Percentiles rank a stretch among this genome's conserved stretches.
Conservation (phyloP, 2,113 vertebrate genomes). For the Sylvilagus bachmani region DNA sequence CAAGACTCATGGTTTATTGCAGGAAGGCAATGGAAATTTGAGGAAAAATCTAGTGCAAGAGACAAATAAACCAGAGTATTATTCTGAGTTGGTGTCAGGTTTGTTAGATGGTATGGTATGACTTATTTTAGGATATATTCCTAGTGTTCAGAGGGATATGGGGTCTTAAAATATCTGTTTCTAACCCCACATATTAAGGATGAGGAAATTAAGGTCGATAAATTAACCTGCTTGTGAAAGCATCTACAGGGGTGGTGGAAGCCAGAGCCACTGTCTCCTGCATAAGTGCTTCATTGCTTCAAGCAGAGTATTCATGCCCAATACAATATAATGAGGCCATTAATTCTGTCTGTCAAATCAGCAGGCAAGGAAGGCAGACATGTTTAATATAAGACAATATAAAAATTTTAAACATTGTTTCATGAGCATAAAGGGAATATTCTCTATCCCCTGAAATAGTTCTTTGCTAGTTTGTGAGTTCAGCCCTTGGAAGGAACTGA, state of each 20-base stretch:
- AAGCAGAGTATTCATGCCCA: not conserved
- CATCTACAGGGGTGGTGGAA: not conserved
- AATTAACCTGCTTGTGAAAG: not conserved
- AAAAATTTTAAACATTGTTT: conserved; percentile 1
- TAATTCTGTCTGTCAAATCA: not conserved
- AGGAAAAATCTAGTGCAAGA: not conserved
- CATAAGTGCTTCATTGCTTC: not conserved
- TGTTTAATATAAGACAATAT: not conserved
- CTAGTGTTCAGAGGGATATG: not conserved
- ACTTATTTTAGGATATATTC: not conserved
- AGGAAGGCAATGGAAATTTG: not conserved
- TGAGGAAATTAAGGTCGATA: not conserved
- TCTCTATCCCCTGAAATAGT: not conserved
- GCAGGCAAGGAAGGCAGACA: not conserved
- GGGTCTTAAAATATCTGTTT: not conserved
- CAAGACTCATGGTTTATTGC: not conserved
- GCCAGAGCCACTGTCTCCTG: not conserved
- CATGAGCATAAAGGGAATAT: not conserved
- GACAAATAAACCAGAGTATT: not conserved
- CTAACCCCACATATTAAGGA: not conserved
- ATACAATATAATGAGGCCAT: not conserved
- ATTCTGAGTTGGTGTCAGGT: not conserved
- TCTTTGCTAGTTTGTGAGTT: not conserved
- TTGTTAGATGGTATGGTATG: not conserved
- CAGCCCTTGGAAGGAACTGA: not conserved